Evolutionary conservation across 2,113 vertebrate genomes (phyloP), one percentile per base, ranked within the genome.

Genomic region (Tursiops truncatus): DNA sequence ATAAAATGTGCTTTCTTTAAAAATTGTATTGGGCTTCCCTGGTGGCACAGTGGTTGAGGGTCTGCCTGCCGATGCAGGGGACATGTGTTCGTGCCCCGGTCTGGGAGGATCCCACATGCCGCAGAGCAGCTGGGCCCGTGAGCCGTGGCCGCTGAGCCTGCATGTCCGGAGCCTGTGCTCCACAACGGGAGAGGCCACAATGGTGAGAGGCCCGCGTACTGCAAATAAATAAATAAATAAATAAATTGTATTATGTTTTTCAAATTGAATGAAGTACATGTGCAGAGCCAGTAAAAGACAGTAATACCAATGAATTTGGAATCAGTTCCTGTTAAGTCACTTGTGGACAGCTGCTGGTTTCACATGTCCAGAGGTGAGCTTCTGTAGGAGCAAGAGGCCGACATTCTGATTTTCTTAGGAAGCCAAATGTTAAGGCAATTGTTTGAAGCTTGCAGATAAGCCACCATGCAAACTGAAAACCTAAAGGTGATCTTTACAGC

Each of bases 401-500:
- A 58, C 21, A 23, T 73, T 92, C 2, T 53, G 8, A 38, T 82
- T 96, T 94, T 73, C 83, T 62, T 47, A 23, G 89, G 83, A 95
- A 79, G 58, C n/a, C 47, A 68, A 41, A 92, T 7, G 13, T 50
- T 53, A 56, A 83, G 85, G 92, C 65, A 41, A 60, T 38, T 44
- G 77, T 50, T 33, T 53, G 86, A 63, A 53, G 62, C 53, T 91
- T 96, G 79, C 25, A 21, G 47, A 77, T 21, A 62, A 89, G 83
- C 62, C 56, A 33, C 91, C 6, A 28, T 28, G 23, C 73, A 70
- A 73, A 50, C 91, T 31, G 67, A 67, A 71, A 89, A 79, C 38
- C 26, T 60, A 63, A 28, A 74, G 60, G 33, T 74, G 93, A 73
- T 92, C 53, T 95, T 91, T 91, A 79, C 53, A 62, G 80, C 87